phyloP scores from a whole-genome alignment of 92 coral and sea anemone species.

The Montipora capitata region DNA sequence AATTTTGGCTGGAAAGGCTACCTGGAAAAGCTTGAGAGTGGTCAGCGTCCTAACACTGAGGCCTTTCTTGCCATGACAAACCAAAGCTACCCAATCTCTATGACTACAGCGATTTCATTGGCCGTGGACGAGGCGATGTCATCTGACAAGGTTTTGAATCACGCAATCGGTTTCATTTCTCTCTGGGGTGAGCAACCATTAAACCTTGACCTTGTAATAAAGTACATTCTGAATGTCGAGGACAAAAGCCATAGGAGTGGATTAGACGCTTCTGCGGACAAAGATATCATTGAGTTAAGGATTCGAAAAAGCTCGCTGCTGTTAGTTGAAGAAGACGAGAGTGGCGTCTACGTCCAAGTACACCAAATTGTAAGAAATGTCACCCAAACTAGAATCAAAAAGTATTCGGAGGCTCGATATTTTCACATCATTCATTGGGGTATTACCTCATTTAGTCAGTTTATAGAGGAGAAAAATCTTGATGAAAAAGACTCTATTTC shows the following conservation, averaged over 20 bases:
- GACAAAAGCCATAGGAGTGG: not conserved
- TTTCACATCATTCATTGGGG: not conserved
- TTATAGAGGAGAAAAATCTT: not conserved
- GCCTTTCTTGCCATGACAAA: constrained; percentile 22
- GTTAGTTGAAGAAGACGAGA: constrained; percentile 23
- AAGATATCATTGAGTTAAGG: constrained; percentile 31
- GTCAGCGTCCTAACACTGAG: constrained; percentile 17
- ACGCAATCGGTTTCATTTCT: not conserved
- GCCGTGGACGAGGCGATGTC: constrained; percentile 23
- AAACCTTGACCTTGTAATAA: constrained; percentile 24
- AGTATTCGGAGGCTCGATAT: not conserved
- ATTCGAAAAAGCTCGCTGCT: constrained; percentile 49
- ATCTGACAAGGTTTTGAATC: constrained; percentile 6
- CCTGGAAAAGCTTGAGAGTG: not conserved
- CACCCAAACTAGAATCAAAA: not conserved
- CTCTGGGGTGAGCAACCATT: constrained; percentile 1
- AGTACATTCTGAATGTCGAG: not conserved
- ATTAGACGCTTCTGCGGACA: not conserved
- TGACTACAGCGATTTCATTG: constrained; percentile 47
- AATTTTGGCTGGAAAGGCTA: constrained; percentile 8
- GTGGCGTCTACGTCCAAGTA: constrained; percentile 11
- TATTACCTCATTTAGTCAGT: not conserved
- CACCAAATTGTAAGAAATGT: constrained; percentile 7
- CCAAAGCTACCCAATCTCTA: constrained; percentile 37
- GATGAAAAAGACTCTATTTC: not conserved